Base-by-base conservation (phyloP, 2,888 invertebrate genomes). In the Sesamia inferens region DNA sequence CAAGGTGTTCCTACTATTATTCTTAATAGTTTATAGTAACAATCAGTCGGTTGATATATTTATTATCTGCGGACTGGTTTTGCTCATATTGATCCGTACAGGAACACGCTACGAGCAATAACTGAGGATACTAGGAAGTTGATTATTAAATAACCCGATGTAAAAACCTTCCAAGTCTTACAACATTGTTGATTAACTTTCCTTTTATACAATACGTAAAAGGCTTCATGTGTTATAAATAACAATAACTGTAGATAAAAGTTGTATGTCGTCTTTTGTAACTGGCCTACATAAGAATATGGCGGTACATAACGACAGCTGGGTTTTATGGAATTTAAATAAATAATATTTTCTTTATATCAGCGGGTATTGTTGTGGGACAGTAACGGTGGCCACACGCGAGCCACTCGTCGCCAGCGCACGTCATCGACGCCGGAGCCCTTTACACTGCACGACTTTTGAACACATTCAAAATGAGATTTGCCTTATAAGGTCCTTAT, bases 271-370 rank as follows among this genome's bases (percentile, higher is more conserved):
- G 85, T 83, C 88, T 89, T 89, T 90, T 91, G 88, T 90, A 85
- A 86, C 75, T 88, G 90, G 87, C 90, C 88, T 89, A 90, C 90
- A 93, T 94, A 89, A 93, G 91, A 92, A 92, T 90, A 88, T 87
- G 90, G 91, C 89, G 90, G 92, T 91, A 92, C 90, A 92, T 93
- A 94, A 93, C 90, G 92, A 91, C 91, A 90, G 90, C 89, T 91
- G 92, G 90, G 91, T 93, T 93, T 93, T 94, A 94, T 95, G 91
- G 92, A 94, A 93, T 94, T 93, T 94, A 92, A 94, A 93, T 94
- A 94, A 95, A 94, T 95, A 96, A 95, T 96, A 95, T 96, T 96
- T 96, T 95, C 95, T 95, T 96, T 95, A 94, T 96, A 96, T 96
- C 96, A 94, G 93, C 90, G 89, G 89, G 93, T 92, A 96, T 96